Base-by-base conservation (phyloP, 1,140 invertebrate species). In the Eupeodes corollae region DNA sequence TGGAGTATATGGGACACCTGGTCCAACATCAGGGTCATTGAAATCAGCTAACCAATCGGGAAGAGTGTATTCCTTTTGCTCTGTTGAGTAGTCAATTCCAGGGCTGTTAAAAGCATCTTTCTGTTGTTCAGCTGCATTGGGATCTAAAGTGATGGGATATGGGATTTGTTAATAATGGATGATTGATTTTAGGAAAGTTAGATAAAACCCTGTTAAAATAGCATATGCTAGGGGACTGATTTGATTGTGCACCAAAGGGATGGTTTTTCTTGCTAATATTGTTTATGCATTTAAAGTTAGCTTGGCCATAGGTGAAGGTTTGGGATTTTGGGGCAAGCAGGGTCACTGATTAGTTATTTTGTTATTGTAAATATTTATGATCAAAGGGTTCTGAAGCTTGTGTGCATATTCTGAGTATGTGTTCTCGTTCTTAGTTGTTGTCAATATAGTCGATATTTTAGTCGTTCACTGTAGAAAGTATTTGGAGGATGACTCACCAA, bases 61-160 rank as follows among this genome's bases (percentile, higher is more conserved):
- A 42, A 66, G 44, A 0, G 51, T 48, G 14, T 26, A 26, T 26
- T 26, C 21, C 21, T 26, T 3, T 26, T 26, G 21, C 8, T 3
- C 8, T 26, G 21, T 8, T 3, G 21, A 26, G 21, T 26, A 26
- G 21, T 26, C 21, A 26, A 8, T 26, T 26, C 21, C 21, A 3
- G 3, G 21, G 8, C 21, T 32, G n/a, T 41, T 35, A 42, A 6
- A 13, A 12, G 35, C 38, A 19, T 48, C 50, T 19, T 46, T 47
- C 15, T 59, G 57, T 46, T 57, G 45, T 44, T 52, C 61, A 52
- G 65, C 63, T 31, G 58, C 63, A 51, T 65, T 66, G 54, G 53
- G 60, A 66, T 66, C 63, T 66, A 61, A 42, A 47, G 65, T 53
- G 55, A 26, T 26, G 58, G 62, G 54, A 52, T n/a, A n/a, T 55